phyloP scores from a whole-genome alignment of 2,797 vertebrate genomes.

The Podargus strigoides region DNA sequence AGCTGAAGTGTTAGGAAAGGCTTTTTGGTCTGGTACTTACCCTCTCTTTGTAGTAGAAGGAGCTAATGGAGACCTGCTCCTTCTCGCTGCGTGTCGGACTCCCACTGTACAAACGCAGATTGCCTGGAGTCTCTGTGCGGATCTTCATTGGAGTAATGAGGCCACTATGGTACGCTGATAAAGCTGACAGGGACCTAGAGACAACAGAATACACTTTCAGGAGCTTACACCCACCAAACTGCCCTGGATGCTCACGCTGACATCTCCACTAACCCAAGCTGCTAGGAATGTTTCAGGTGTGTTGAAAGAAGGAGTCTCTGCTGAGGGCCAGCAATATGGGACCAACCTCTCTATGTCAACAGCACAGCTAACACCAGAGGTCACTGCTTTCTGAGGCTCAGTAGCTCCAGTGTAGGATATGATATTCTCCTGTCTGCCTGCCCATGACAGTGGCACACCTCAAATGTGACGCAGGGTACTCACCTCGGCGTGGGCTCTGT shows the following conservation, averaged over 20 bases:
- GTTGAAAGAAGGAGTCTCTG: not conserved
- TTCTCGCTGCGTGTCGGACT: constrained; percentile 94
- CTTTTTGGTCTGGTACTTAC: constrained; percentile 71
- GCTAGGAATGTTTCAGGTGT: not conserved
- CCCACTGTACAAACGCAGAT: constrained; percentile 89
- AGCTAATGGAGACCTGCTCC: constrained; percentile 96
- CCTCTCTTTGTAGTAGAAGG: constrained; percentile 98
- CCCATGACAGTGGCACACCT: not conserved
- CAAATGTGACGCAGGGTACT: accelerated
- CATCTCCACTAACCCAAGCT: not conserved
- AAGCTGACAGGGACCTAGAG: constrained; percentile 88
- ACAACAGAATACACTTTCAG: not conserved
- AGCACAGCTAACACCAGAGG: not conserved
- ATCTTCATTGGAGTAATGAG: constrained; percentile 97
- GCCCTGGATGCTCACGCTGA: not conserved
- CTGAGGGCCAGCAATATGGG: not conserved
- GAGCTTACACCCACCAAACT: not conserved
- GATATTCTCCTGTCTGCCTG: not conserved
- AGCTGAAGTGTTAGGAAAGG: not conserved
- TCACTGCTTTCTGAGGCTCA: not conserved
- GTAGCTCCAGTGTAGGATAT: accelerated
- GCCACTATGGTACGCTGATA: constrained; percentile 94
- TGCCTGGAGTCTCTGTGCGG: constrained; percentile 89
- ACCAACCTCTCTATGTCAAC: accelerated
- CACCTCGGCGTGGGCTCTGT: constrained; percentile 95